Conservation (phyloP, 2,113 vertebrate species). For the Dasypus novemcinctus region DNA sequence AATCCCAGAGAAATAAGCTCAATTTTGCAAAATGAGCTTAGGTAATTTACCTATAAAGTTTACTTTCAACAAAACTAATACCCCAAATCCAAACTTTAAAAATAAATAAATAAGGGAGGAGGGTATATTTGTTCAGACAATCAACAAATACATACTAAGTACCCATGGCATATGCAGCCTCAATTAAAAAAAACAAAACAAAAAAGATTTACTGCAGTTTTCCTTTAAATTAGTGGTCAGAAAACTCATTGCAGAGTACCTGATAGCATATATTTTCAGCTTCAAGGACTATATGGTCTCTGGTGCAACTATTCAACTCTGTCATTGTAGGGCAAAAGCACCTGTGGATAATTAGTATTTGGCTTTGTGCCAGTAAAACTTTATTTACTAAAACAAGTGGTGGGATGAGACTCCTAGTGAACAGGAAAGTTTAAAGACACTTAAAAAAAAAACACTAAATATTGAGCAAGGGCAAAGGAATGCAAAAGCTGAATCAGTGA, state of each 20-base stretch:
- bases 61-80: background rate
- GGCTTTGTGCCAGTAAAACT: background rate
- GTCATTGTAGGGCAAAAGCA: background rate
- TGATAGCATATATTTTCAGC: background rate
- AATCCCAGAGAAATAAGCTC: background rate
- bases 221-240: background rate
- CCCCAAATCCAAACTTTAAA: background rate
- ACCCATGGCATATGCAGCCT: background rate
- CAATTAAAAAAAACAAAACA: conserved; percentile 17
- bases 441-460: background rate
- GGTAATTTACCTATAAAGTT: background rate
- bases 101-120: background rate
- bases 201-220: background rate
- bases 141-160: background rate
- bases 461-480: background rate
- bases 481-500: background rate
- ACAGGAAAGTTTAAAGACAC: background rate
- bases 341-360: background rate
- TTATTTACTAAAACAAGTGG: background rate
- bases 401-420: background rate
- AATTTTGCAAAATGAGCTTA: background rate
- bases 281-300: background rate
- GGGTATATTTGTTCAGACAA: background rate
- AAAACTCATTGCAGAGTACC: background rate
- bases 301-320: background rate